These are phyloP conservation scores for Amblyopsis rosae DNA, from an alignment of 2,113 vertebrate genomes.

Conservation along the genomic window DNA sequence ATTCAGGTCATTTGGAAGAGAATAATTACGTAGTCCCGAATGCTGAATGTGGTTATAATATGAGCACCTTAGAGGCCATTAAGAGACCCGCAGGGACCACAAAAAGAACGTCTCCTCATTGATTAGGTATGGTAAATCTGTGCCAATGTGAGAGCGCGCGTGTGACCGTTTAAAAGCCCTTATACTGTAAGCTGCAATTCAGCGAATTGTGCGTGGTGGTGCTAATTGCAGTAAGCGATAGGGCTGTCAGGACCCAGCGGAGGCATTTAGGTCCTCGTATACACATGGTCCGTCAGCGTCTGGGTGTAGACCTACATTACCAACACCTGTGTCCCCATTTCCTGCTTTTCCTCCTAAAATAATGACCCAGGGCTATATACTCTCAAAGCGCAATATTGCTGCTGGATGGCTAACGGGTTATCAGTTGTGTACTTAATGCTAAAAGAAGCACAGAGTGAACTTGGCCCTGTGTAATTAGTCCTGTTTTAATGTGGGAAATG, in stretches of 20 bases:
- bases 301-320: slow-evolving; percentile 69
- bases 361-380: slow-evolving; percentile 50
- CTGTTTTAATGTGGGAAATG: slow-evolving; percentile 23
- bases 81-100: slow-evolving; percentile 67
- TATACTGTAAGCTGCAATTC: slow-evolving; percentile 66
- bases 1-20: slow-evolving; percentile 73
- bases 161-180: slow-evolving; percentile 50
- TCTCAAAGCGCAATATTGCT: slow-evolving; percentile 53
- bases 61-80: slow-evolving; percentile 70
- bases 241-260: slow-evolving; percentile 70
- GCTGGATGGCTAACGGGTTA: slow-evolving; percentile 49
- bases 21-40: slow-evolving; percentile 68
- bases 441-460: slow-evolving; percentile 44
- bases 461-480: slow-evolving; percentile 19
- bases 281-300: slow-evolving; percentile 64
- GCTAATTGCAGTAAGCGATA: slow-evolving; percentile 81
- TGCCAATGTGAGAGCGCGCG: slow-evolving; percentile 54
- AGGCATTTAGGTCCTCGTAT: slow-evolving; percentile 72
- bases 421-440: slow-evolving; percentile 36
- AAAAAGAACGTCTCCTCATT: slow-evolving; percentile 61
- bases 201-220: slow-evolving; percentile 62
- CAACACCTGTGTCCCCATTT: slow-evolving; percentile 80
- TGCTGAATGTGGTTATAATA: slow-evolving; percentile 74
- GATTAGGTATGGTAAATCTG: slow-evolving; percentile 74
- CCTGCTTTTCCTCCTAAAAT: slow-evolving; percentile 40